Base-by-base conservation (phyloP, 2,888 invertebrate species). In the Aromia moschata region DNA sequence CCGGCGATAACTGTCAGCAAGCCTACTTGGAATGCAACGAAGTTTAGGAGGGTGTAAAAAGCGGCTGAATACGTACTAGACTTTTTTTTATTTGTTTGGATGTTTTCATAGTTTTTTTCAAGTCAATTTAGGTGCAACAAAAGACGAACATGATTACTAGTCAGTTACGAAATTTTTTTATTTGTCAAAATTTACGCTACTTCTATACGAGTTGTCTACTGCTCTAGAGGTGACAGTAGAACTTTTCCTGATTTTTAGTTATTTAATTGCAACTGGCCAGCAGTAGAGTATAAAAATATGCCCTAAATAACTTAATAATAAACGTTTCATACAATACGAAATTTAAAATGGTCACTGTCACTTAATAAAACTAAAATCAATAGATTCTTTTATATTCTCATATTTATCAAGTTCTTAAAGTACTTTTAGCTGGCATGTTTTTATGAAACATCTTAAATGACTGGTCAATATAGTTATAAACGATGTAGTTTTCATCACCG, bases 11-110 rank as follows among this genome's bases (percentile, higher is more conserved):
- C 79, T 96, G 96, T 77, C 89, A 89, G 77, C 89, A 91, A 75
- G 84, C 92, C 68, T 95, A 92, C 82, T 84, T 92, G 73, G 89
- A 93, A 80, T 96, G 95, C 81, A 94, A 94, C 81, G 93, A 94
- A 84, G 90, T 93, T 79, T 93, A 65, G 66, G 18, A 7, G 11
- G 14, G 17, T 10, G 9, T 25, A 30, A 9, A 20, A 31, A 18
- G 10, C 9, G 25, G 25, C 25, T n/a, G n/a, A n/a, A n/a, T n/a
- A n/a, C n/a, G 11, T 14, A 12, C 16, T 46, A 36, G 46, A 15
- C 12, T 36, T 16, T 36, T 45, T 37, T 36, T 12, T n/a, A n/a
- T n/a, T n/a, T n/a, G n/a, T n/a, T 15, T 18, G 36, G 18, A n/a
- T 37, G 18, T 47, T 33, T 36, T 18, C 37, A 37, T 2, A 18